These are phyloP conservation scores for Oryzaephilus surinamensis DNA, from an alignment of 1,140 invertebrate species.

Conservation along the genomic window DNA sequence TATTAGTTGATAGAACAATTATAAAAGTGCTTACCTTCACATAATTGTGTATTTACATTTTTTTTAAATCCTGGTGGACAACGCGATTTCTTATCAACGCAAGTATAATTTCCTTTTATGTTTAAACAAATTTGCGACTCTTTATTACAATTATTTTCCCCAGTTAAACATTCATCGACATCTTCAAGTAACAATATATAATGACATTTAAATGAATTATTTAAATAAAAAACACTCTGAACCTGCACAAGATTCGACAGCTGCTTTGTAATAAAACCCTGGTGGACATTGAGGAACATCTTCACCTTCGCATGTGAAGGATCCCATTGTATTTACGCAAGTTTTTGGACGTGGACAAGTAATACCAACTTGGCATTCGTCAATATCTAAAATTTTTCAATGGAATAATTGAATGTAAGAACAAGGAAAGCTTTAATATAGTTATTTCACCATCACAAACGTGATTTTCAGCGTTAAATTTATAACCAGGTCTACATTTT, in stretches of 20 bases:
- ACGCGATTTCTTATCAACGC: slow-evolving; percentile 46
- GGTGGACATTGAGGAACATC: slow-evolving; percentile 44
- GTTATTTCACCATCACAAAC: slow-evolving; percentile 58
- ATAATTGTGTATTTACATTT: slow-evolving; percentile 39
- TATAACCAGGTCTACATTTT: slow-evolving; percentile 52
- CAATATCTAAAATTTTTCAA: slow-evolving; percentile 44
- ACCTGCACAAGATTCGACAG: slow-evolving; percentile 38
- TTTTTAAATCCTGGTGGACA: slow-evolving; percentile 61
- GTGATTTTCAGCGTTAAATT: slow-evolving; percentile 45
- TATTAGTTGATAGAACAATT: slow-evolving; percentile 1
- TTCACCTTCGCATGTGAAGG: slow-evolving; percentile 48
- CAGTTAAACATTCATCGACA: slow-evolving; percentile 59
- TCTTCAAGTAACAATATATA: slow-evolving; percentile 53
- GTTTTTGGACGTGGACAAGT: slow-evolving; percentile 42
- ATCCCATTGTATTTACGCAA: slow-evolving; percentile 58
- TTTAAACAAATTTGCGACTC: slow-evolving; percentile 59
- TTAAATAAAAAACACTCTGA: slow-evolving; percentile 13
- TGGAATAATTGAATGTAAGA: no score
- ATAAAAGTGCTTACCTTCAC: no score
- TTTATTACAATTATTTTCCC: slow-evolving; percentile 48
- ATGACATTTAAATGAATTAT: not conserved
- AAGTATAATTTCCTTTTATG: slow-evolving; percentile 54
- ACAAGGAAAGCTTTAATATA: not conserved
- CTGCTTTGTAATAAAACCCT: slow-evolving; percentile 46
- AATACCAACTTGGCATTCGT: slow-evolving; percentile 47